Evolutionary conservation across 2,888 invertebrate species (phyloP).

Genomic region (Morpho achilles): DNA sequence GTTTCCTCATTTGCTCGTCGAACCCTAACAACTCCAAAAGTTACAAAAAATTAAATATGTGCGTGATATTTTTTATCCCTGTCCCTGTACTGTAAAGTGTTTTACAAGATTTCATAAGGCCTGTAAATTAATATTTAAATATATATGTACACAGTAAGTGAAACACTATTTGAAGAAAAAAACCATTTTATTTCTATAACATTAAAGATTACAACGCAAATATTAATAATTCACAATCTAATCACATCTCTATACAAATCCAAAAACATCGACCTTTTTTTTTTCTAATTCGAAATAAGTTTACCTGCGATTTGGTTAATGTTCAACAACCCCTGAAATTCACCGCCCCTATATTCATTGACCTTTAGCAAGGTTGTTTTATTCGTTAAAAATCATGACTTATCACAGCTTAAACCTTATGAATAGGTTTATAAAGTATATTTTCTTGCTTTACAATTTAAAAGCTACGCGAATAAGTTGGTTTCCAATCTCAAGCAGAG

Average conservation of each 20-base stretch:
- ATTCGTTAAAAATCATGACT: not conserved
- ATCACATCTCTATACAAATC: conserved; percentile 39
- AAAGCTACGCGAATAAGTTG: conserved; percentile 19
- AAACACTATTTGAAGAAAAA: not conserved
- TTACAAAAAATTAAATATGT: too few species aligned
- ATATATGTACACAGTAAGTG: not conserved
- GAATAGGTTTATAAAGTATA: conserved; percentile 13
- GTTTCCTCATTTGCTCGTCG: too few species aligned
- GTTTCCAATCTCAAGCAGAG: conserved; percentile 39
- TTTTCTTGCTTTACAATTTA: not conserved
- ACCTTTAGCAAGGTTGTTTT: conserved; percentile 29
- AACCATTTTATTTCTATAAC: conserved; percentile 9
- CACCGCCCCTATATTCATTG: conserved; percentile 51
- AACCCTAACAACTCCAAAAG: too few species aligned
- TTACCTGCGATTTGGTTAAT: conserved; percentile 70
- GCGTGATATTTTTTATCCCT: too few species aligned
- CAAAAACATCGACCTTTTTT: conserved; percentile 48
- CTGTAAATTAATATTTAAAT: not conserved
- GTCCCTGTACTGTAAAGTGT: too few species aligned
- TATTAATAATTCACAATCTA: conserved; percentile 29
- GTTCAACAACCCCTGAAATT: conserved; percentile 68
- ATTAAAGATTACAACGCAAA: conserved; percentile 15
- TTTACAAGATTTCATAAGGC: too few species aligned
- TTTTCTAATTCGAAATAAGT: conserved; percentile 52
- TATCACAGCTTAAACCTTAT: conserved; percentile 25